A percentile compares a stretch with the other conserved stretches of the same genome.
phyloP scores from a whole-genome alignment of 2,797 vertebrate species.

The Eleutherodactylus coqui region DNA sequence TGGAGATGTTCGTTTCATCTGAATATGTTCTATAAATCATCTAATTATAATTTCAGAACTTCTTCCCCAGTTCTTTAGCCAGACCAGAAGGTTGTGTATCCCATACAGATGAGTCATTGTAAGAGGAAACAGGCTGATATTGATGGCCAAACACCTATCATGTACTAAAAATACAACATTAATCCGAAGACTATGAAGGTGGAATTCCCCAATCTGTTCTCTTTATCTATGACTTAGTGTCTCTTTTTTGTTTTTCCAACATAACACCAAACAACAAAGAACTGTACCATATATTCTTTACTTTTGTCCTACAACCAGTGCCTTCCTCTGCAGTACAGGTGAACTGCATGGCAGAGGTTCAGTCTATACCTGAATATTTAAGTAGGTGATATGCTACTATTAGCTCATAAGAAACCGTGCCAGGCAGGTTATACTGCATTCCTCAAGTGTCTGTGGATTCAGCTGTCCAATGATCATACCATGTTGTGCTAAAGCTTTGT shows the following conservation, averaged over 20 bases:
- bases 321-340: background rate
- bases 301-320: background rate
- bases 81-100: background rate
- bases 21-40: background rate
- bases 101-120: background rate
- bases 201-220: background rate
- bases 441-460: background rate
- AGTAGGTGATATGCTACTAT: slow-evolving; percentile 3
- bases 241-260: background rate
- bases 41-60: background rate
- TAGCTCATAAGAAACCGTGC: background rate
- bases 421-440: slow-evolving; percentile 20
- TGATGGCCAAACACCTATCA: background rate
- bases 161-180: background rate
- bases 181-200: background rate
- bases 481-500: background rate
- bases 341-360: background rate
- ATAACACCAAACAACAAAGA: background rate
- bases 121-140: background rate
- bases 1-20: background rate
- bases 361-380: background rate
- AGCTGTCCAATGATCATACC: background rate
- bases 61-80: background rate
- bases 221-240: too few species aligned
- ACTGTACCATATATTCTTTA: background rate